Percentiles rank a stretch among this genome's conserved stretches.
phyloP scores from a whole-genome alignment of 2,888 invertebrate species.

The Trichopoda pennipes region DNA sequence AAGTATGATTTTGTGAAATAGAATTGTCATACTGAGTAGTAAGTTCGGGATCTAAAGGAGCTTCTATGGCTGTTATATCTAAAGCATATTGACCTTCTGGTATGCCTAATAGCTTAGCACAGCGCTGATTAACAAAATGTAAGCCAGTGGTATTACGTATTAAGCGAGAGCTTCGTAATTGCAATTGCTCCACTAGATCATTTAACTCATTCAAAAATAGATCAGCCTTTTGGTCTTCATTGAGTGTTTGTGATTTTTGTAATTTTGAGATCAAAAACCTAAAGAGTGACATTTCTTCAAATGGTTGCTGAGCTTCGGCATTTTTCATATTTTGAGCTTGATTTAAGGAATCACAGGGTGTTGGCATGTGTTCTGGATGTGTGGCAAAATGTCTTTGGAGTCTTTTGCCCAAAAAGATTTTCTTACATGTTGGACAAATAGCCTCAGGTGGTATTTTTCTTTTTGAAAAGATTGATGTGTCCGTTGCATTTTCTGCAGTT shows the following conservation, averaged over 20 bases:
- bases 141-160: constrained; percentile 79
- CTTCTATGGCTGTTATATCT: constrained; percentile 78
- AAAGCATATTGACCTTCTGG: constrained; percentile 80
- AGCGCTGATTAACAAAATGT: constrained; percentile 77
- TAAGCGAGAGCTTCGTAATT: constrained; percentile 77
- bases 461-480: constrained; percentile 43
- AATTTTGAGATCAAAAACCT: constrained; percentile 77
- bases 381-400: constrained; percentile 77
- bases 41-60: constrained; percentile 74
- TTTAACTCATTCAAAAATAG: constrained; percentile 78
- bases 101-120: constrained; percentile 78
- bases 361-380: constrained; percentile 77
- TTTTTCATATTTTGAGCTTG: neutral
- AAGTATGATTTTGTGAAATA: constrained; percentile 51
- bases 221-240: constrained; percentile 79
- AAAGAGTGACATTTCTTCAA: constrained; percentile 74
- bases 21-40: constrained; percentile 52
- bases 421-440: constrained; percentile 78
- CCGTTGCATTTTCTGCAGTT: neutral
- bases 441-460: constrained; percentile 75
- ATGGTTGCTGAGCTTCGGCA: neutral
- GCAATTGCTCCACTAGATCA: constrained; percentile 79
- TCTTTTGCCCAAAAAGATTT: constrained; percentile 78
- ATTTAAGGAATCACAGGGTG: constrained; percentile 15
- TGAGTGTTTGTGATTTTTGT: constrained; percentile 74